These are phyloP conservation scores for Thumatha senex DNA, from an alignment of 2,888 invertebrate genomes.

Conservation along the genomic window DNA sequence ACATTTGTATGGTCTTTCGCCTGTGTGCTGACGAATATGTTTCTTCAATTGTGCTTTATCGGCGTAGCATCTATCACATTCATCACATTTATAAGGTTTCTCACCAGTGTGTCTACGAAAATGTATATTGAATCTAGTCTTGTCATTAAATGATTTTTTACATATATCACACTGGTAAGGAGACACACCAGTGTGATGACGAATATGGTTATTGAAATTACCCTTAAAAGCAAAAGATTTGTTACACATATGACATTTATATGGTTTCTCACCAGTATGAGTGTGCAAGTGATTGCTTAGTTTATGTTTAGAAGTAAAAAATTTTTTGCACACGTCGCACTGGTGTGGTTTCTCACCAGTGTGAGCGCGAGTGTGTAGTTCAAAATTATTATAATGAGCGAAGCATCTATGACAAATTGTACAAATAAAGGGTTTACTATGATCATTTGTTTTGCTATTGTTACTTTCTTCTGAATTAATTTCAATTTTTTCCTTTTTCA, in stretches of 20 bases:
- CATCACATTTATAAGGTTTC: conserved; percentile 1
- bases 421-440: too few species aligned
- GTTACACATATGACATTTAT: background rate
- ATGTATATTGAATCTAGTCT: background rate
- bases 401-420: too few species aligned
- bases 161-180: conserved; percentile 1
- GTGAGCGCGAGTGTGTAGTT: background rate
- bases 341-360: background rate
- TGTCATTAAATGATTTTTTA: background rate
- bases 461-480: too few species aligned
- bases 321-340: conserved; percentile 4
- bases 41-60: background rate
- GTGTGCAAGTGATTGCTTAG: background rate
- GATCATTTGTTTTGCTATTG: too few species aligned
- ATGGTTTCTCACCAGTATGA: conserved; percentile 1
- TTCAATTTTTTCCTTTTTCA: too few species aligned
- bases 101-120: background rate
- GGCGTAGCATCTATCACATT: background rate
- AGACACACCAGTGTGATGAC: background rate
- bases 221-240: background rate
- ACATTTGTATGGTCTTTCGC: conserved; percentile 2
- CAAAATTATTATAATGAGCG: too few species aligned
- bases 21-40: conserved; percentile 2
- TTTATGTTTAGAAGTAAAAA: background rate
- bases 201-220: background rate